Conservation (phyloP, 2,888 invertebrate genomes). For the Tenthredo livida region DNA sequence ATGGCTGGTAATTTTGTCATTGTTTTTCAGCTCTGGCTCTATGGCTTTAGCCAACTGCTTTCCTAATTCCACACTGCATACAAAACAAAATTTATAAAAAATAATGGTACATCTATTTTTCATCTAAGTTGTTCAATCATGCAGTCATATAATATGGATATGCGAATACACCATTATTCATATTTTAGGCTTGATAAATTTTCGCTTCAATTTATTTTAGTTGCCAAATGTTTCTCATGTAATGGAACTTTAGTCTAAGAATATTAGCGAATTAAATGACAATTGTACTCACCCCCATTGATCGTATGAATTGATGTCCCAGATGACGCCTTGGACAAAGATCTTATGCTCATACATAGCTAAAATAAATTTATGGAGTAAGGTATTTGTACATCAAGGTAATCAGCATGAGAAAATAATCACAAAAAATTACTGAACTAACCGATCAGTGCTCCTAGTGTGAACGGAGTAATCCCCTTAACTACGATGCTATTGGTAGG, state of each 20-base stretch:
- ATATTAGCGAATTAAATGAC: background rate
- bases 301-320: slow-evolving; percentile 99
- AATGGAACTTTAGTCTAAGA: background rate
- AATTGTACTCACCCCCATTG: slow-evolving; percentile 93
- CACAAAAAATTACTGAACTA: slow-evolving; percentile 68
- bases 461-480: slow-evolving; percentile 95
- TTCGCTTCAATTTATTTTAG: background rate
- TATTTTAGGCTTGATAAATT: background rate
- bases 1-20: slow-evolving; percentile 86
- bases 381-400: background rate
- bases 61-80: slow-evolving; percentile 93
- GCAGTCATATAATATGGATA: background rate
- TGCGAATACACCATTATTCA: background rate
- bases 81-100: slow-evolving; percentile 44
- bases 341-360: slow-evolving; percentile 99
- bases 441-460: slow-evolving; percentile 96
- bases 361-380: slow-evolving; percentile 72
- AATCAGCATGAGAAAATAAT: slow-evolving; percentile 12
- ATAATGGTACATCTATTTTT: slow-evolving; percentile 36
- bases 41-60: slow-evolving; percentile 99
- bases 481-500: slow-evolving; percentile 98
- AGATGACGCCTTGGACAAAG: slow-evolving; percentile 98
- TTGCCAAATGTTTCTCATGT: background rate
- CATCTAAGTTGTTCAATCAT: slow-evolving; percentile 24
- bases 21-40: slow-evolving; percentile 92